Conservation (phyloP, 2,113 vertebrate species). For the Tichodroma muraria region DNA sequence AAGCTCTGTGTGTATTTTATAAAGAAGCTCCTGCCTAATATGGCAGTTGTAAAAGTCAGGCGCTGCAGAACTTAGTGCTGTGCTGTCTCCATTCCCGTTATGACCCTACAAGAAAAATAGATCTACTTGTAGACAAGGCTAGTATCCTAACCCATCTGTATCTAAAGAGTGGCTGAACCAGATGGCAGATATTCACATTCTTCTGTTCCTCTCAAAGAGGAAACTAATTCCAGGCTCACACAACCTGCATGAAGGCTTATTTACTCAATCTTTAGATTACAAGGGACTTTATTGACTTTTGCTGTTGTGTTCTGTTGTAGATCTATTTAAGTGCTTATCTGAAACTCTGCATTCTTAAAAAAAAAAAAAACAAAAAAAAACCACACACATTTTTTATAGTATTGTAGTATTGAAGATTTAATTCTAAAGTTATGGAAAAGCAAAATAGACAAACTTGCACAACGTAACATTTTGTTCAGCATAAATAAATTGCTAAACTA, state of each 20-base stretch:
- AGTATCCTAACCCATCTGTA: neutral
- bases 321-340: neutral
- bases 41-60: neutral
- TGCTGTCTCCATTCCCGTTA: neutral
- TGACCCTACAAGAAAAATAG: neutral
- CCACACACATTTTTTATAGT: neutral
- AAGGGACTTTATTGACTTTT: neutral
- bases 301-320: neutral
- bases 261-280: neutral
- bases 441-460: neutral
- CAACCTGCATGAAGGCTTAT: neutral
- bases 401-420: neutral
- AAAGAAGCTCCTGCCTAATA: neutral
- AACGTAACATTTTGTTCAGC: neutral
- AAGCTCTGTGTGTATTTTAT: neutral
- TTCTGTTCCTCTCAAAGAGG: neutral
- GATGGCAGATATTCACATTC: neutral
- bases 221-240: neutral
- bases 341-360: neutral
- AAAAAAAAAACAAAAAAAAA: neutral
- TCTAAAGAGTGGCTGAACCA: neutral
- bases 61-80: neutral
- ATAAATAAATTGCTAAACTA: neutral
- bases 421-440: neutral
- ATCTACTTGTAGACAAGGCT: neutral